phyloP scores from a whole-genome alignment of 2,797 vertebrate genomes.

The Eupleurogrammus muticus region DNA sequence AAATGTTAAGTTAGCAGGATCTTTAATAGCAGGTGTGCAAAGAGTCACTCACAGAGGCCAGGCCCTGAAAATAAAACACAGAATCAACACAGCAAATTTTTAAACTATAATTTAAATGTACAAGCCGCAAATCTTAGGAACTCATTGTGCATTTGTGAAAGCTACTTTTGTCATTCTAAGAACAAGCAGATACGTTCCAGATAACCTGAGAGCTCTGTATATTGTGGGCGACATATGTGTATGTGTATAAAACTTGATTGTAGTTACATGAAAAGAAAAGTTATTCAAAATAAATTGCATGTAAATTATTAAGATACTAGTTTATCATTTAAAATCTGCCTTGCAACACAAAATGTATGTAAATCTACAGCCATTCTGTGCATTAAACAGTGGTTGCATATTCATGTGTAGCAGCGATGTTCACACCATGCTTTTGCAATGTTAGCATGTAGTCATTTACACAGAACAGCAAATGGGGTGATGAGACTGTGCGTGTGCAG shows the following conservation, averaged over 20 bases:
- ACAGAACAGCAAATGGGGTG: too few relatives aligned
- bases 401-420: too few relatives aligned
- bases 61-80: not conserved
- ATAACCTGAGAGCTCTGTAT: not conserved
- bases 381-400: too few relatives aligned
- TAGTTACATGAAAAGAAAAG: not conserved
- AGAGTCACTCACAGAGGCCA: too few relatives aligned
- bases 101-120: constrained; percentile 6
- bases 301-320: not conserved
- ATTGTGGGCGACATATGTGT: not conserved
- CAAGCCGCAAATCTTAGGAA: not conserved
- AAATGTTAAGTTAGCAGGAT: too few relatives aligned
- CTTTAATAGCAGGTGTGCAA: too few relatives aligned
- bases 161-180: not conserved
- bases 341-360: not conserved
- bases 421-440: too few relatives aligned
- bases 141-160: not conserved
- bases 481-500: too few relatives aligned
- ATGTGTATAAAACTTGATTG: not conserved
- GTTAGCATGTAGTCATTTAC: too few relatives aligned
- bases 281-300: not conserved
- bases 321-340: not conserved
- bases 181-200: not conserved
- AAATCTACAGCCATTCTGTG: too few relatives aligned
- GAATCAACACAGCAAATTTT: not conserved